phyloP scores from a whole-genome alignment of 2,888 invertebrate species.

The Aelia acuminata region DNA sequence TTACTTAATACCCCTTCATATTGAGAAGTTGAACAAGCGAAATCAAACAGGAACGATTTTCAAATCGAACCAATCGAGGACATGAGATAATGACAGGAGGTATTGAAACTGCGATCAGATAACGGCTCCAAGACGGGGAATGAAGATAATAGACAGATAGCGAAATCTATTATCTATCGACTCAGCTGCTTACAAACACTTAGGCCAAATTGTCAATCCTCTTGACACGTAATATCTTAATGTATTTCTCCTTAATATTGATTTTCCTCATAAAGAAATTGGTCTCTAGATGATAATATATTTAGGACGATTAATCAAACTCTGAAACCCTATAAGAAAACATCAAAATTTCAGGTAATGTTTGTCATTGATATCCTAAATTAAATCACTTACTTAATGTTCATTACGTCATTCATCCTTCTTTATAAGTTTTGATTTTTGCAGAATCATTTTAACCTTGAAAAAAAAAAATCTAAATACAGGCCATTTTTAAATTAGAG shows the following conservation, averaged over 20 bases:
- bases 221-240: constrained; percentile 5
- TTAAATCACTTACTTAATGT: too few relatives aligned
- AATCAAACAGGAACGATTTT: background rate
- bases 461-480: too few relatives aligned
- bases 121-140: background rate
- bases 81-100: background rate
- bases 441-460: too few relatives aligned
- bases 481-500: too few relatives aligned
- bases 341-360: too few relatives aligned
- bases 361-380: too few relatives aligned
- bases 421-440: too few relatives aligned
- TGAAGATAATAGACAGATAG: background rate
- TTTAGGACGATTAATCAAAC: too few relatives aligned
- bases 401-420: too few relatives aligned
- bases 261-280: background rate
- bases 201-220: background rate
- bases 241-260: background rate
- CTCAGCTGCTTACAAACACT: background rate
- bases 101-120: background rate
- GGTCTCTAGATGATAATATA: too few relatives aligned
- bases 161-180: background rate
- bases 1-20: background rate
- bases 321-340: too few relatives aligned
- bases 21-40: background rate
- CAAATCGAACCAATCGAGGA: background rate